phyloP scores from a whole-genome alignment of 1,140 invertebrate species.

The Planococcus citri region DNA sequence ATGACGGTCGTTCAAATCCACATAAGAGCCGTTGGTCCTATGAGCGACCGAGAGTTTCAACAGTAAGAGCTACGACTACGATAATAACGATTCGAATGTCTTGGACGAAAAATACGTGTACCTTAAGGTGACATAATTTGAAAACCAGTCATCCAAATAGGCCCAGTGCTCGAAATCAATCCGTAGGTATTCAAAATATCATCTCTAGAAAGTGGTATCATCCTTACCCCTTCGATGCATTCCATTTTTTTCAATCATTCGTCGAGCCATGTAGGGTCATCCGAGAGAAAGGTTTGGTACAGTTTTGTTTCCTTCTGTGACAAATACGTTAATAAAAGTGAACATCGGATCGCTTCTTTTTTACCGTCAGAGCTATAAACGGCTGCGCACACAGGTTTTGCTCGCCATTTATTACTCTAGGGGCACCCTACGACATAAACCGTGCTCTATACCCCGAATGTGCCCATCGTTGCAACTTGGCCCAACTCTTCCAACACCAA shows the following conservation, averaged over 20 bases:
- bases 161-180: too few species aligned
- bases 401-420: slow-evolving; percentile 18
- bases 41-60: slow-evolving; percentile 15
- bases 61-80: not conserved
- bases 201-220: too few species aligned
- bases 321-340: not conserved
- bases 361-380: slow-evolving; percentile 12
- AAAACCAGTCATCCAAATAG: too few species aligned
- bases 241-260: too few species aligned
- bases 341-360: slow-evolving; percentile 11
- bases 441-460: slow-evolving; percentile 12
- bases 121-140: not conserved
- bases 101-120: not conserved
- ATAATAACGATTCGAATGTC: not conserved
- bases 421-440: slow-evolving; percentile 17
- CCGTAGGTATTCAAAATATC: too few species aligned
- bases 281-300: not conserved
- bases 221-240: too few species aligned
- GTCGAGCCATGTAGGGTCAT: too few species aligned
- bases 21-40: slow-evolving; percentile 16
- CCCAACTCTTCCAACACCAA: slow-evolving; percentile 14
- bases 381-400: slow-evolving; percentile 17
- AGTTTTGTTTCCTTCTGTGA: not conserved
- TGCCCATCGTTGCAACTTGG: slow-evolving; percentile 17
- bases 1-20: slow-evolving; percentile 8